Evolutionary conservation across 2,113 vertebrate species (phyloP), one percentile per base, ranked within the genome.

Genomic region (Myiagra hebetior): DNA sequence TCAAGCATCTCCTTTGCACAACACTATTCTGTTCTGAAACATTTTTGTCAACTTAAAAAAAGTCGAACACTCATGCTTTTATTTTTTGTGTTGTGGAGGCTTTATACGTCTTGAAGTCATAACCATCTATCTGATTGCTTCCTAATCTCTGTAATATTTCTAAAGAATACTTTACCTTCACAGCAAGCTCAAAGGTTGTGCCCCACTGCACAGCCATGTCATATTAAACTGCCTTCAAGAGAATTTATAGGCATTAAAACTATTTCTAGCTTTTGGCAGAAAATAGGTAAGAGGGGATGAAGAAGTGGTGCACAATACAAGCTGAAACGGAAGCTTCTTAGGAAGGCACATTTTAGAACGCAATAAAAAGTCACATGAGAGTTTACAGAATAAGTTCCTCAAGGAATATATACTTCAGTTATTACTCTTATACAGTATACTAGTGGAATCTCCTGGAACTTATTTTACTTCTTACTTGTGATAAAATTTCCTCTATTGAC

Each of bases 221-320:
- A 49, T 63, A 62, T 39, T 79, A 49, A 91, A 88, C 46, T 77
- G n/a, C 46, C 42, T 78, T 92, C 67, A 79, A 53, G 60, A 57
- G 57, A 94, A 77, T 88, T 91, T 80, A 79, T 35, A 88, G 41
- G 33, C 55, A 55, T 60, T 87, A 75, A 93, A 93, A 74, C 39
- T 75, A 67, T 69, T 90, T 73, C 42, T 55, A 69, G n/a, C 30
- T 79, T 83, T 93, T 80, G 28, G n/a, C 76, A 72, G 50, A 57
- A 84, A 77, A 39, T 78, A 91, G 79, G 14, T 47, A 56, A 82
- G 30, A 82, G 33, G 18, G 46, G 92, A 84, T 70, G 30, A 83
- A 63, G 52, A 93, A 81, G 41, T 42, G 6, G 10, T 83, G 55
- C 47, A 70, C 33, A 35, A 68, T 35, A 41, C 15, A 86, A 88